Percentiles rank a stretch among this genome's conserved stretches.
Conservation (phyloP, 2,113 vertebrate species). For the Pycnonotus jocosus region DNA sequence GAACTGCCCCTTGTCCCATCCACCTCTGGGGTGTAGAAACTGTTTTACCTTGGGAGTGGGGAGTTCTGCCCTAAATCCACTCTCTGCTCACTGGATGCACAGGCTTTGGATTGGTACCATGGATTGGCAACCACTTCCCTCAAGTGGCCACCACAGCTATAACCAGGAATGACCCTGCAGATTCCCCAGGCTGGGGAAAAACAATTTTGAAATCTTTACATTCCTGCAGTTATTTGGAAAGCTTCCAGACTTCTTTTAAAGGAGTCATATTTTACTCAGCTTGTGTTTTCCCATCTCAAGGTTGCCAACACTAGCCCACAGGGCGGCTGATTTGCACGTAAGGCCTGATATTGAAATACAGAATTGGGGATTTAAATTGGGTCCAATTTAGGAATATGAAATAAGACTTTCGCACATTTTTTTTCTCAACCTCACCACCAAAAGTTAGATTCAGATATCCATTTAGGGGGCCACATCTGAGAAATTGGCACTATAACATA, state of each 20-base stretch:
- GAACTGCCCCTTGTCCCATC: not conserved
- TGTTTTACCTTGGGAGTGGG: not conserved
- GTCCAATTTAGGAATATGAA: conserved; percentile 7
- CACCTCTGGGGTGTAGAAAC: not conserved
- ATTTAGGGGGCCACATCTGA: conserved; percentile 50
- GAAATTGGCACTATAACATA: not conserved
- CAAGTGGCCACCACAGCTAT: not conserved
- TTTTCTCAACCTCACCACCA: conserved; percentile 29
- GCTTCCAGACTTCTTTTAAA: not conserved
- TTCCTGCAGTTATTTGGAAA: not conserved
- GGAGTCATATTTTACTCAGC: not conserved
- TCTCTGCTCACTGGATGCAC: not conserved
- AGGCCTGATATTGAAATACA: not conserved
- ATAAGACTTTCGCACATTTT: conserved; percentile 1
- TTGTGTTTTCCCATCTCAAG: not conserved
- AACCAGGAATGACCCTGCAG: not conserved
- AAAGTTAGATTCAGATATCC: conserved; percentile 28
- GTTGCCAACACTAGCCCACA: not conserved
- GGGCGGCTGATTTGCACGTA: not conserved
- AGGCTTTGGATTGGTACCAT: not conserved
- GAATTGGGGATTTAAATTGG: not conserved
- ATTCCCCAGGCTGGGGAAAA: not conserved
- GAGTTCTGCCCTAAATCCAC: not conserved
- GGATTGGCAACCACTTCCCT: not conserved
- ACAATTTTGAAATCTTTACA: not conserved